Base-by-base conservation (phyloP, 2,113 vertebrate species). In the Nicator chloris region DNA sequence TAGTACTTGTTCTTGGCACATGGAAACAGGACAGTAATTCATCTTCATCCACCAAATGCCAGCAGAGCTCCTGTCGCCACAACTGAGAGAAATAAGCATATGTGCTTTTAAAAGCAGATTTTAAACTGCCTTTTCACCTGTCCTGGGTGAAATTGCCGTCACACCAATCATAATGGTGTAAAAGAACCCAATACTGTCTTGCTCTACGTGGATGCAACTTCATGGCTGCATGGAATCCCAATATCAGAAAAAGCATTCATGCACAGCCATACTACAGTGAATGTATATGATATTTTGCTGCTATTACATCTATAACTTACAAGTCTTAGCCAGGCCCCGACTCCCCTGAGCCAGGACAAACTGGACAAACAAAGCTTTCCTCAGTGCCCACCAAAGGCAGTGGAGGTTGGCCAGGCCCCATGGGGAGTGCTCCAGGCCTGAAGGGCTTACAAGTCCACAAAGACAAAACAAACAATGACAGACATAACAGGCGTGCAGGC, bases 381-480 rank as follows among this genome's bases (percentile, higher is more conserved):
- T 33, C 14, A 4, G 51, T 75, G 83, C 72, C 82, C 60, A 27
- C n/a, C 31, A 66, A 70, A 82, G 53, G 71, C 85, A 51, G 53
- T 2, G 30, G 50, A 86, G 59, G 51, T 68, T 90, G 88, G 72
- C 71, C 5, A 40, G 91, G 92, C 71, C 94, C 73, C 86, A 39
- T 75, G 77, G 86, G 78, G 72, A 88, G 59, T 79, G 90, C 39
- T 89, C 81, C 73, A 64, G 87, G 86, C 86, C 89, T 12, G 0
- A 57, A 88, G 82, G 92, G 77, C 89, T 95, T 96, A 89, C 95
- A 95, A 93, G 88, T 89, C 77, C 73, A 64, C 79, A 92, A 95
- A 78, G 86, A 95, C 83, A 95, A 95, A 91, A 84, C 88, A 93
- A 94, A 96, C 92, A 96, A 92, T 94, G 94, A 86, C 90, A 92